Conservation (phyloP, 2,797 vertebrate species). For the Zenarchopterus dispar region DNA sequence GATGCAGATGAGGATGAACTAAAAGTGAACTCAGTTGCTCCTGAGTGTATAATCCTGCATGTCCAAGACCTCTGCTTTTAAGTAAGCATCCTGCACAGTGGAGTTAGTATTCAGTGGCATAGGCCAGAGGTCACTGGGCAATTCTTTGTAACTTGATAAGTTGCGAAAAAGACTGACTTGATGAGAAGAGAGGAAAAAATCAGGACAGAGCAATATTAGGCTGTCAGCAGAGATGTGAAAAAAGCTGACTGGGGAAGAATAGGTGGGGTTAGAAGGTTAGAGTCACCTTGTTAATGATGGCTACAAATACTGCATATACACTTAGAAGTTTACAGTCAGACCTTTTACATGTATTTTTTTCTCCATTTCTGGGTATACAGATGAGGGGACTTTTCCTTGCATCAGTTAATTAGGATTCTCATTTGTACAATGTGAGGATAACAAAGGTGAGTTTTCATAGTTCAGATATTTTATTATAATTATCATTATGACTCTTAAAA, state of each 20-base stretch:
- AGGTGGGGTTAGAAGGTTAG: constrained; percentile 59
- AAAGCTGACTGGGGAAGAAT: constrained; percentile 58
- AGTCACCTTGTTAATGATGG: constrained; percentile 45
- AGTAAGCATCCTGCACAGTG: constrained; percentile 15
- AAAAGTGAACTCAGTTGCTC: constrained; percentile 23
- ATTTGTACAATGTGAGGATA: too few species aligned
- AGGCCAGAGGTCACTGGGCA: constrained; percentile 45
- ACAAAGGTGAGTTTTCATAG: too few species aligned
- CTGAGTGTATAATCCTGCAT: constrained; percentile 16
- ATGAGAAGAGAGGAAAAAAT: constrained; percentile 19
- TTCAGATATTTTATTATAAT: too few species aligned
- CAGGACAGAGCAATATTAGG: constrained; percentile 12
- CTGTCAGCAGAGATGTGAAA: constrained; percentile 50
- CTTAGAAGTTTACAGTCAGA: not conserved
- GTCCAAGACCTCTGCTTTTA: constrained; percentile 23
- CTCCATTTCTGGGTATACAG: too few species aligned
- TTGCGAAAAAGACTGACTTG: constrained; percentile 36
- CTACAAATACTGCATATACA: not conserved
- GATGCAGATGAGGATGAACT: constrained; percentile 41
- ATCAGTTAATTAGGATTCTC: too few species aligned
- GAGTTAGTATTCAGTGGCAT: constrained; percentile 39
- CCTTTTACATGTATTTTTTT: too few species aligned
- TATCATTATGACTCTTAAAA: too few species aligned
- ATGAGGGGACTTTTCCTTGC: too few species aligned
- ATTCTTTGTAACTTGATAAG: constrained; percentile 46